These are phyloP conservation scores for Hippocampus kuda DNA, from an alignment of 2,797 vertebrate species.

Conservation along the genomic window DNA sequence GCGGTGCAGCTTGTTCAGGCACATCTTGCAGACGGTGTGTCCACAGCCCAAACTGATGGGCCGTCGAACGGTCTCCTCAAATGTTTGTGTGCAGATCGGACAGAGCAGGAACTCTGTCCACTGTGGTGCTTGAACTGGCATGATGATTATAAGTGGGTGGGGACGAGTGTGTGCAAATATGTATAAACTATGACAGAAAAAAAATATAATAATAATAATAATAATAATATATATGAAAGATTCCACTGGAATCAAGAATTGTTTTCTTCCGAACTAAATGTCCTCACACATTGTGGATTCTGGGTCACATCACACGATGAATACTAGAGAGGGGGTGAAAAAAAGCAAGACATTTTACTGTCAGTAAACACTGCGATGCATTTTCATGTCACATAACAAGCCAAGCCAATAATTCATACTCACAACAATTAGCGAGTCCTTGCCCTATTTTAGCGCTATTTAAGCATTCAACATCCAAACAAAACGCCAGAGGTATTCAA, in stretches of 20 bases:
- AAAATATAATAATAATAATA: constrained; percentile 50
- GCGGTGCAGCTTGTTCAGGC: constrained; percentile 98
- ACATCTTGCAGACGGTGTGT: constrained; percentile 99
- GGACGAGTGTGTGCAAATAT: constrained; percentile 50
- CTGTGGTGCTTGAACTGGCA: constrained; percentile 99
- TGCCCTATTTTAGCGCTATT: neutral
- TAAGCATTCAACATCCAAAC: neutral
- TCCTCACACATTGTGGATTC: constrained; percentile 71
- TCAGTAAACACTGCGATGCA: neutral
- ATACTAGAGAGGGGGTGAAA: constrained; percentile 46
- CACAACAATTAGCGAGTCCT: constrained; percentile 3
- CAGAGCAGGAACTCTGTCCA: constrained; percentile 99
- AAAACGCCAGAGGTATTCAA: neutral
- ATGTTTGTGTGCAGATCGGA: constrained; percentile 99
- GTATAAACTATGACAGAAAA: constrained; percentile 57
- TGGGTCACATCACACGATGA: constrained; percentile 72
- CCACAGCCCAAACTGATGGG: constrained; percentile 98
- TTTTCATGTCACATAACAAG: neutral
- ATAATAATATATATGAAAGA: constrained; percentile 72
- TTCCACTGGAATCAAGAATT: constrained; percentile 99
- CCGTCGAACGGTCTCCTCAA: constrained; percentile 93
- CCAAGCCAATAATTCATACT: neutral
- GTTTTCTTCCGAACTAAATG: constrained; percentile 68
- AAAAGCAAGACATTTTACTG: constrained; percentile 7
- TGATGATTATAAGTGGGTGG: constrained; percentile 66